Base-by-base conservation (phyloP, 1,140 invertebrate genomes). In the Bombus impatiens region DNA sequence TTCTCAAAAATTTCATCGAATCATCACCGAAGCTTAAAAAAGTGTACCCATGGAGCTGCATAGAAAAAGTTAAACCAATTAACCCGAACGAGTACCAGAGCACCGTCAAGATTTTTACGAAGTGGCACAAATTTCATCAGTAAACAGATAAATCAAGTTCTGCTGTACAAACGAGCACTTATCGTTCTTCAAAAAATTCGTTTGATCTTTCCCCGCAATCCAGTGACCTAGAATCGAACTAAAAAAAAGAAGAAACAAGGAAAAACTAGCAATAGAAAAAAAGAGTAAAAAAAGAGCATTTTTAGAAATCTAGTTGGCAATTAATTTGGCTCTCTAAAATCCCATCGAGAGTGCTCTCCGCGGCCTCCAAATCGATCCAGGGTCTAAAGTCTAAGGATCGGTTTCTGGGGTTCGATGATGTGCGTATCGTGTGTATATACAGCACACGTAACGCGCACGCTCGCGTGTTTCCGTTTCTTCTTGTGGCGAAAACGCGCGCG, bases 321-420 rank as follows among this genome's bases (percentile, higher is more conserved):
- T 53, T 59, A 40, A 37, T n/a, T 13, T 42, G 67, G 75, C 28
- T 70, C 65, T 78, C 37, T 42, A 35, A 53, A 71, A 35, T 37
- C 67, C 62, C 84, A 62, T 59, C 85, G 44, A 74, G 74, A 76
- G 71, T 86, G 80, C 32, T 47, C 75, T 79, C 88, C 40, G 78
- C 85, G 88, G 70, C 59, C 86, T 79, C 70, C 78, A 71, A 67
- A 68, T 89, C 80, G 89, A 78, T 89, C 86, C 70, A 84, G 42
- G 89, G 65, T 25, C 80, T 81, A 90, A 42, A 87, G 70, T 89
- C 88, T 90, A 90, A 89, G 88, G 88, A 90, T 90, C 75, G 57
- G 88, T 85, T 37, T 68, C 44, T 53, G n/a, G 77, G 78, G 72
- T 84, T 81, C 88, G 76, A 89, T 89, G 87, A 86, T 88, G 83